Evolutionary conservation across 2,888 invertebrate genomes (phyloP), one percentile per base, ranked within the genome.

Genomic region (Trachelus tabidus): DNA sequence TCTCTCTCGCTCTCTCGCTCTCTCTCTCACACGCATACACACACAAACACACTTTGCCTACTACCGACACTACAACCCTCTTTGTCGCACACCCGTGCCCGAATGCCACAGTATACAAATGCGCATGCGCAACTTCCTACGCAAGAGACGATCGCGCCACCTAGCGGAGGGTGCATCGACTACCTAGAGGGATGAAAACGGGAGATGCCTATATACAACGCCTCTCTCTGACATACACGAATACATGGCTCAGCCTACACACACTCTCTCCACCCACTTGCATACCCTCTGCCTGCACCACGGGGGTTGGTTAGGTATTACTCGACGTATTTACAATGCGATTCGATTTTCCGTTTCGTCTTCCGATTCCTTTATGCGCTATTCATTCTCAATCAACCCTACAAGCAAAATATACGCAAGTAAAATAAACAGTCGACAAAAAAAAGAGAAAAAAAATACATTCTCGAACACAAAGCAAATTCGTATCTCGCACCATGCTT

Each of bases 121-220:
- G 40, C 40, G 40, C 15, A 40, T 40, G 40, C 40, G 40, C 40
- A 15, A 0, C 0, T 6, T 40, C 40, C 40, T 6, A 40, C 40
- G 15, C 40, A 15, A 40, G 40, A 15, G 40, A 40, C 40, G 40
- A 15, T 40, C 4, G 83, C 87, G 88, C 86, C 81, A 75, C 80
- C 84, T 79, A 68, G 79, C 84, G 86, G 84, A 83, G 80, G 82
- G 80, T 81, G 81, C 81, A 79, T 69, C 80, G 82, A 86, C 85
- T 81, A 86, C 34, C 33, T 12, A 73, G 73, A 78, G 40, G 40
- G 40, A 15, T 40, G 40, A 40, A 40, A 40, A 40, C 6, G 40
- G 40, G 15, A 40, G 69, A 78, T 73, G 35, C 30, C 69, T 68
- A 40, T 23, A 73, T 77, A 71, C 68, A 69, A 31, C 34, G 73